Evolutionary conservation across 2,113 vertebrate genomes (phyloP).

Genomic region (Mobula birostris): DNA sequence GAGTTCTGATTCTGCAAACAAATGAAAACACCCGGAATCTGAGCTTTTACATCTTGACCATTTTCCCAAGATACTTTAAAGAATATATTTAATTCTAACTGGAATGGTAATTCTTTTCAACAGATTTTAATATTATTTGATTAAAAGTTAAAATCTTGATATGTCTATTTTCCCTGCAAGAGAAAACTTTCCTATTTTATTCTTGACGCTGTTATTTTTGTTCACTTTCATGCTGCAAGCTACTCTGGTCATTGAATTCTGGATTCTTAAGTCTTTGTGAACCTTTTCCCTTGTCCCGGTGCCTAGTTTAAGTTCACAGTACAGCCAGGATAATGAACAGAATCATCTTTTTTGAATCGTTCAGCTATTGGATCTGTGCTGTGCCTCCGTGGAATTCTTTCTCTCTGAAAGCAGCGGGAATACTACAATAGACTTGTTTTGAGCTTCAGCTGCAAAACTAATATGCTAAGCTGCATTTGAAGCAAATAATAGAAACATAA

Average conservation of each 20-base stretch:
- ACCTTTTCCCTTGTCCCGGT: neutral
- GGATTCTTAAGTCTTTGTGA: neutral
- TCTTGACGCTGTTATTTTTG: neutral
- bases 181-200: neutral
- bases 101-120: neutral
- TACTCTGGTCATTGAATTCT: neutral
- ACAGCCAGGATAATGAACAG: neutral
- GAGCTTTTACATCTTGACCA: neutral
- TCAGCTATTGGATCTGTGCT: neutral
- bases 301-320: conserved; percentile 5
- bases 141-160: neutral
- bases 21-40: neutral
- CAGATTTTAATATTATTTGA: neutral
- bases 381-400: neutral
- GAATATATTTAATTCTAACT: neutral
- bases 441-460: neutral
- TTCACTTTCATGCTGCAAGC: neutral
- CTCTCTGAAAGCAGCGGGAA: neutral
- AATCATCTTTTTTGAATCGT: neutral
- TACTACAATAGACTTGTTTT: neutral
- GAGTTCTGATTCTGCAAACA: neutral
- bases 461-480: neutral
- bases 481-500: conserved; percentile 12
- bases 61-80: neutral
- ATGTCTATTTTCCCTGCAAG: neutral